Evolutionary conservation across 2,888 invertebrate species (phyloP), one percentile per base, ranked within the genome.

Genomic region (Sialis lutaria): DNA sequence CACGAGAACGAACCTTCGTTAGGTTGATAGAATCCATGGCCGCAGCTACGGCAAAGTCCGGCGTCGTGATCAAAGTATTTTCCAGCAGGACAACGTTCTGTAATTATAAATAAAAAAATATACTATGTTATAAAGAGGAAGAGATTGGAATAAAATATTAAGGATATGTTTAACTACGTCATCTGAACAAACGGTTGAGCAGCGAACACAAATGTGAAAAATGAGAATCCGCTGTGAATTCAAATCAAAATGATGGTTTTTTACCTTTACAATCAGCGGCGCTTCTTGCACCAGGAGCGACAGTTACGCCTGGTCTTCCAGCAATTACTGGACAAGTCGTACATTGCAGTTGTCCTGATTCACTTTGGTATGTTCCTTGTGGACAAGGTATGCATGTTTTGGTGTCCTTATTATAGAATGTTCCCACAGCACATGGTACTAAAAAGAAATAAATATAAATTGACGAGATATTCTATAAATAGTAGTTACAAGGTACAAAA

Each of bases 371-470:
- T 0, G 82, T 84, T 52, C 96, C 96, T 39, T 83, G 70, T 1
- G 87, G 83, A 58, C 95, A 95, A 30, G 85, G 78, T 40, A 80
- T 69, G 61, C 95, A 95, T 12, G 78, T 74, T 57, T 82, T 81
- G 50, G 79, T 81, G 5, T 76, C 75, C 40, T 75, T 74, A 53
- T 89, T 79, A 60, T 84, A 87, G 69, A 72, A 92, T 1, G 89
- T 89, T 50, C 95, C 95, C 52, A 91, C 80, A 10, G 92, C 83
- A 62, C 95, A 95, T 30, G 91, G 87, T 47, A 92, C 86, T 84
- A 63, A 7, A 59, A 59, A 48, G 55, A 41, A 13, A 10, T 30
- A 22, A 22, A 8, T 6, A 44, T 13, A 22, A 37, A 37, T 37
- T 37, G 12, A 10, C 12, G 7, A 10, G 7, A 37, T 35, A 35